These are phyloP conservation scores for Chiloscyllium plagiosum DNA, from an alignment of 2,113 vertebrate genomes.

Conservation along the genomic window DNA sequence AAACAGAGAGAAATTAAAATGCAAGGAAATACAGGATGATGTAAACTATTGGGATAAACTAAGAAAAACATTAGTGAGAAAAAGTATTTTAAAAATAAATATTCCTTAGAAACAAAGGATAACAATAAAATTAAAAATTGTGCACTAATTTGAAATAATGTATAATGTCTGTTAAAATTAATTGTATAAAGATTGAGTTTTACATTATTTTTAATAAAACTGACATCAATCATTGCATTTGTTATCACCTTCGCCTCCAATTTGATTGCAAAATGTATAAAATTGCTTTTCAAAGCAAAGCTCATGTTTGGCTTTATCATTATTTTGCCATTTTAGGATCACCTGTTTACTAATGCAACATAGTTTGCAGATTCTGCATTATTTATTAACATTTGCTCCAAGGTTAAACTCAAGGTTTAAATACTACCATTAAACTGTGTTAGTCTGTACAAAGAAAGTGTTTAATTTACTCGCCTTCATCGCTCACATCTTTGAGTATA, in stretches of 20 bases:
- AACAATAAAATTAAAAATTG: neutral
- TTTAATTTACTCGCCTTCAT: no score
- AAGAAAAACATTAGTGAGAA: neutral
- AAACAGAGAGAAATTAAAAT: neutral
- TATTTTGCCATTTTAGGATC: neutral
- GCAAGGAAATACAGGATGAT: neutral
- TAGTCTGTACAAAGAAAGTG: no score
- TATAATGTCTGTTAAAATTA: neutral
- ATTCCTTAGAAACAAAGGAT: neutral
- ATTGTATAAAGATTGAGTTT: neutral
- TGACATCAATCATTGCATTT: neutral
- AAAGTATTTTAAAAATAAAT: neutral
- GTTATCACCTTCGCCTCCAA: neutral
- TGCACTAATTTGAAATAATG: neutral
- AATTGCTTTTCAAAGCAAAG: constrained; percentile 7
- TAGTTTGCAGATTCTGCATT: neutral
- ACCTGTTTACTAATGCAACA: neutral
- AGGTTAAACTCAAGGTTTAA: neutral
- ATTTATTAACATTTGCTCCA: neutral
- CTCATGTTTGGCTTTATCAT: neutral
- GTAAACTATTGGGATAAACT: neutral
- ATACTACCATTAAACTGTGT: neutral
- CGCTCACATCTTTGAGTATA: no score
- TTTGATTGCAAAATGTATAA: neutral
- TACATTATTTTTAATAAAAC: neutral